phyloP scores from a whole-genome alignment of 1,140 invertebrate genomes.

The Bombus pyrosoma region DNA sequence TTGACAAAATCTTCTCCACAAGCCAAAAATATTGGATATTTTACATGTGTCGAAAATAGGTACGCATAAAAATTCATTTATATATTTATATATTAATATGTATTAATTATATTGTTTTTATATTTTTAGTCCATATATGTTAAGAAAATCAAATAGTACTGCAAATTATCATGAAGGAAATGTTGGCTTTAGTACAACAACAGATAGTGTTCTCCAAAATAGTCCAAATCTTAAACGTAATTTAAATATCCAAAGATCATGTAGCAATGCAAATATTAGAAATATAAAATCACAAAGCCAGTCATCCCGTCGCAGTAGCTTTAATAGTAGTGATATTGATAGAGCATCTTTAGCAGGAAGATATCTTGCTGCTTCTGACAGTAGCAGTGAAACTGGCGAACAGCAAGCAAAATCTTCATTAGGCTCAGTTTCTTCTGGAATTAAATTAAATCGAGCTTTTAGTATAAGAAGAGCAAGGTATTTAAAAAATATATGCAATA shows the following conservation, averaged over 20 bases:
- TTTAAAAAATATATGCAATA: slow-evolving; percentile 1
- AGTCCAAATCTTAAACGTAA: slow-evolving; percentile 66
- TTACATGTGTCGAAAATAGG: slow-evolving; percentile 73
- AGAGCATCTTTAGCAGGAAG: slow-evolving; percentile 57
- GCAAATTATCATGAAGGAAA: slow-evolving; percentile 71
- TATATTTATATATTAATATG: background rate
- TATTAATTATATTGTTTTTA: background rate
- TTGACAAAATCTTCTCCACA: slow-evolving; percentile 63
- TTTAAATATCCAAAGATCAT: slow-evolving; percentile 71
- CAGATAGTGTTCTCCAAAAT: slow-evolving; percentile 57
- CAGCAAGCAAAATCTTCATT: slow-evolving; percentile 53
- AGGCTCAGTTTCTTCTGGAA: slow-evolving; percentile 68
- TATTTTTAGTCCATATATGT: slow-evolving; percentile 70
- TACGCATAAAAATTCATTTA: slow-evolving; percentile 29
- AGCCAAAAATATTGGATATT: slow-evolving; percentile 73
- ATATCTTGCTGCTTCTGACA: slow-evolving; percentile 66
- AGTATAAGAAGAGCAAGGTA: slow-evolving; percentile 73
- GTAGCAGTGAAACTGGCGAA: slow-evolving; percentile 74
- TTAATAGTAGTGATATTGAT: slow-evolving; percentile 69
- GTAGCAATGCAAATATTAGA: slow-evolving; percentile 72
- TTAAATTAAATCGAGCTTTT: slow-evolving; percentile 74
- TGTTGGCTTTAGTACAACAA: slow-evolving; percentile 49
- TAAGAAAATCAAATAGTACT: slow-evolving; percentile 73
- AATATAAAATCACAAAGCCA: slow-evolving; percentile 66
- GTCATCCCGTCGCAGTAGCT: slow-evolving; percentile 67